These are phyloP conservation scores for Nicator chloris DNA, from an alignment of 2,113 vertebrate species.

Conservation along the genomic window DNA sequence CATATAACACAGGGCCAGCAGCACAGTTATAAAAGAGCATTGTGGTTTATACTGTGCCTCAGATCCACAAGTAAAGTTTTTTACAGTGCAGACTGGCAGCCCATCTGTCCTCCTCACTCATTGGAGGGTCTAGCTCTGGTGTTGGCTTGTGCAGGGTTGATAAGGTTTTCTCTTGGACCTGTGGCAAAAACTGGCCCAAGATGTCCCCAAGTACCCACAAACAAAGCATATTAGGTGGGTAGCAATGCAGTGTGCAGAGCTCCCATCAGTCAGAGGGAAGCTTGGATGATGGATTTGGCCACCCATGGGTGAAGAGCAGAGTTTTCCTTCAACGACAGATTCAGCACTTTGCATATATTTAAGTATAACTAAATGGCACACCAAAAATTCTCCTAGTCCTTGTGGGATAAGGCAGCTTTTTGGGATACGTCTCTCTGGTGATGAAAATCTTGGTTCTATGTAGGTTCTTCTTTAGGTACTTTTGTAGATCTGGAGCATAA, in stretches of 20 bases:
- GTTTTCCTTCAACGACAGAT: not conserved
- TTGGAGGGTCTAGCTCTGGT: not conserved
- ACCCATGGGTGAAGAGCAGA: not conserved
- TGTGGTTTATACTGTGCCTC: not conserved
- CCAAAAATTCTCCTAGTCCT: not conserved
- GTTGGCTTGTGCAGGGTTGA: not conserved
- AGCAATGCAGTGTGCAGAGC: not conserved
- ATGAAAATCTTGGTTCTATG: not conserved
- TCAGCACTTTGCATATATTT: not conserved
- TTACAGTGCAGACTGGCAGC: not conserved
- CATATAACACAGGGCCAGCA: not conserved
- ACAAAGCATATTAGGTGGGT: not conserved
- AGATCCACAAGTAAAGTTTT: not conserved
- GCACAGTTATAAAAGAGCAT: not conserved
- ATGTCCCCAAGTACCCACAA: not conserved
- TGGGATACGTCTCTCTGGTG: not conserved
- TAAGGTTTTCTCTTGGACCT: not conserved
- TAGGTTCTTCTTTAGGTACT: not conserved
- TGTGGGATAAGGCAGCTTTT: not conserved
- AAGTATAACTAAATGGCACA: not conserved
- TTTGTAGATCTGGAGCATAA: not conserved
- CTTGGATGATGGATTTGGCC: not conserved
- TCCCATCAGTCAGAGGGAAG: not conserved
- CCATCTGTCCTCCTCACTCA: fast-evolving
- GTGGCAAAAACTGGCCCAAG: not conserved